Base-by-base conservation (phyloP, 2,113 vertebrate genomes). In the Oncorhynchus tshawytscha region DNA sequence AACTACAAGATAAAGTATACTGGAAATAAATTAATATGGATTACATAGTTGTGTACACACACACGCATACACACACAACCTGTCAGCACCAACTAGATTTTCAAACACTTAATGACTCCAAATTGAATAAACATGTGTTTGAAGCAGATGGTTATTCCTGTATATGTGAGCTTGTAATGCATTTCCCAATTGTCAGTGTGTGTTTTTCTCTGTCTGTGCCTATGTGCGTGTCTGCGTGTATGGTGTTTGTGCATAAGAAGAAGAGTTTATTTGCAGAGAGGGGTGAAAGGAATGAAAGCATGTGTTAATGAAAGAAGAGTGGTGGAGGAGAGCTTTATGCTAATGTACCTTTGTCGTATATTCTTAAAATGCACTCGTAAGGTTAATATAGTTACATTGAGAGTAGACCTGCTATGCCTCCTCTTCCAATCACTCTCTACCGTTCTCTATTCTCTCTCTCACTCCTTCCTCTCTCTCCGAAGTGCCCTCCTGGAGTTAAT, bases 281-380 rank as follows among this genome's bases (percentile, higher is more conserved):
- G 15, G 82, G 77, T 54, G 87, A 72, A 76, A 71, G 74, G 77
- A 6, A 79, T 49, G 86, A 86, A 88, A 31, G 80, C 79, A 74
- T 74, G 87, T 80, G 86, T 74, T 86, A 90, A 88, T 88, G 79
- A 54, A 54, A 54, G 3, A 54, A 16, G 16, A 83, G 84, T 67
- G 79, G 78, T 78, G 77, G 67, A 68, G 85, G 57, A 73, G 74
- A 79, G 84, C 66, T 45, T 81, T 82, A 85, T 82, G 87, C 81
- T 83, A 81, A 81, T 82, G 77, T 71, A 67, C 82, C 39, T 54
- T 18, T 54, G 70, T 66, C 20, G 54, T 73, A 71, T 81, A 49
- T 39, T 72, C 9, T 45, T 11, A 45, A 12, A 12, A 9, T 45
- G 39, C 39, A 45, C 39, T 45, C 39, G 9, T 45, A 45, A 45